phyloP scores from a whole-genome alignment of 2,888 invertebrate species.

The Allolobophora icterica region DNA sequence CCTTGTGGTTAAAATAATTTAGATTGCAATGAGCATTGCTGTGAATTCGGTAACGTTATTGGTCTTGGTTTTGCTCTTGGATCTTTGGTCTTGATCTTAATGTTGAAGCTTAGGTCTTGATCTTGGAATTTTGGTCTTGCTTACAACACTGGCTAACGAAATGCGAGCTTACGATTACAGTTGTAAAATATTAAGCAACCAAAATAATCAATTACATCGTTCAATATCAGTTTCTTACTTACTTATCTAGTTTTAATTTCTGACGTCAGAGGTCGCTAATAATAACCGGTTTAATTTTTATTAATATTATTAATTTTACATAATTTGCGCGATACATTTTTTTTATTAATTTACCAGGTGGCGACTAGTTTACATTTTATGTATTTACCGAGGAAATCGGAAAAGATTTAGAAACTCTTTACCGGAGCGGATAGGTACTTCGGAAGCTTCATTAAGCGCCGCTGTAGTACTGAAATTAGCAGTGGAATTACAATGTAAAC shows the following conservation, averaged over 20 bases:
- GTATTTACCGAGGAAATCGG: not conserved
- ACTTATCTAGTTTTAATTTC: not conserved
- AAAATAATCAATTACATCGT: too few species aligned
- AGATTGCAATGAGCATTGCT: too few species aligned
- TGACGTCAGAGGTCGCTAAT: constrained; percentile 17
- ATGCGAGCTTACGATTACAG: not conserved
- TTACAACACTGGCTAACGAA: too few species aligned
- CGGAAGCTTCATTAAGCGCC: not conserved
- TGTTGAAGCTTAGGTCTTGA: too few species aligned
- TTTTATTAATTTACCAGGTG: not conserved
- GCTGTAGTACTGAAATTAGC: not conserved
- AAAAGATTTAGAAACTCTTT: not conserved
- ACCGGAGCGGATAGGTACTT: not conserved
- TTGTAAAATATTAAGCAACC: too few species aligned
- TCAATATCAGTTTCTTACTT: not conserved
- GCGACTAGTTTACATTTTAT: not conserved
- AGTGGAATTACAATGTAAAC: not conserved
- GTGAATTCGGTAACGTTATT: too few species aligned
- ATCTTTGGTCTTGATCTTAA: too few species aligned
- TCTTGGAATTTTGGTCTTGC: too few species aligned
- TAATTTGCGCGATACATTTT: not conserved
- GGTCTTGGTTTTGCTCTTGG: too few species aligned
- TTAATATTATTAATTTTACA: not conserved
- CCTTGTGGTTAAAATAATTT: too few species aligned
- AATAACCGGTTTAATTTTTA: not conserved